A percentile compares a stretch with the other conserved stretches of the same genome.
phyloP scores from a whole-genome alignment of 2,888 invertebrate genomes.

The Drosophila anceps region DNA sequence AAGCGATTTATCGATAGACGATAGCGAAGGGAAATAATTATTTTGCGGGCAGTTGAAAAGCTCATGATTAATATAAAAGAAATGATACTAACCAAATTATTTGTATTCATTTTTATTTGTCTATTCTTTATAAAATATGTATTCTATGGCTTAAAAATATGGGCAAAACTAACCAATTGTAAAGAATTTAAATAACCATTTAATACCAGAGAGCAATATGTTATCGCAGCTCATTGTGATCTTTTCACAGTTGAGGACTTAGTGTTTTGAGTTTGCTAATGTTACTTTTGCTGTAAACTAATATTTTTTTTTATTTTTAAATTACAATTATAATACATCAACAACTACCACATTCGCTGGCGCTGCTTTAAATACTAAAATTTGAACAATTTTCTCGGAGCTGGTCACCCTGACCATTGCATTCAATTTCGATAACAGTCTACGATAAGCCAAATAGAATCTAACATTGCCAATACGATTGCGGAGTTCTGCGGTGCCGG shows the following conservation, averaged over 20 bases:
- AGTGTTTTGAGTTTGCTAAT: background rate
- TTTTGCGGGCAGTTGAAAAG: background rate
- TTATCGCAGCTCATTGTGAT: background rate
- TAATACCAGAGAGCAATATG: background rate
- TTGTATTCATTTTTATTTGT: background rate
- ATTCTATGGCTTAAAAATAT: background rate
- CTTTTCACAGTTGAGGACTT: background rate
- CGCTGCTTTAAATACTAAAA: slow-evolving; percentile 7
- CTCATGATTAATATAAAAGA: background rate
- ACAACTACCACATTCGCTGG: background rate
- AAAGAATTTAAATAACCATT: too few species aligned
- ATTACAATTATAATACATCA: background rate
- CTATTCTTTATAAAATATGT: background rate
- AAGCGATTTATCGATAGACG: slow-evolving; percentile 1
- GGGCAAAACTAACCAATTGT: too few species aligned
- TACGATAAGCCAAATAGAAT: slow-evolving; percentile 38
- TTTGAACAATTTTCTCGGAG: background rate
- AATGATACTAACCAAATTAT: background rate
- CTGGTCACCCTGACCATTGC: slow-evolving; percentile 36
- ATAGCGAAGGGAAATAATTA: too few species aligned
- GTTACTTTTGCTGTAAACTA: background rate
- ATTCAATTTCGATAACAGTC: slow-evolving; percentile 21
- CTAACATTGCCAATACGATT: slow-evolving; percentile 53
- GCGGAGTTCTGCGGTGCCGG: slow-evolving; percentile 58
- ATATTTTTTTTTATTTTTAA: background rate